phyloP scores from a whole-genome alignment of 2,797 vertebrate species.

The Lepilemur septentrionalis region DNA sequence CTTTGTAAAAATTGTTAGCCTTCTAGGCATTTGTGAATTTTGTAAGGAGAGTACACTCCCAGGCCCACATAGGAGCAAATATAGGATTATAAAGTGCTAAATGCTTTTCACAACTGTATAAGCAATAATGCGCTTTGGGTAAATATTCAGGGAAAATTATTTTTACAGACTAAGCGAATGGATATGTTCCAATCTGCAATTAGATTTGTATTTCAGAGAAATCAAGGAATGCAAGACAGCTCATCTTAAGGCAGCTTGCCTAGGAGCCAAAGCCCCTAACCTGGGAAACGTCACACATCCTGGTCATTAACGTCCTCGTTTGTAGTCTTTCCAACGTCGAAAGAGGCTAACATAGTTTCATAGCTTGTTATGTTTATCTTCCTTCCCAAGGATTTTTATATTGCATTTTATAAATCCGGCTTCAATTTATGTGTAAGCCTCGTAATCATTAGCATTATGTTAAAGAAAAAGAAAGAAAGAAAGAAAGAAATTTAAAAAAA shows the following conservation, averaged over 20 bases:
- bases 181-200: slow-evolving; percentile 85
- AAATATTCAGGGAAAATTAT: slow-evolving; percentile 87
- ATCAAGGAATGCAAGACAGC: slow-evolving; percentile 80
- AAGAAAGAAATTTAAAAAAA: too few relatives aligned
- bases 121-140: slow-evolving; percentile 86
- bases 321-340: slow-evolving; percentile 66
- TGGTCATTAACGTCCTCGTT: slow-evolving; percentile 52
- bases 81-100: slow-evolving; percentile 90
- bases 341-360: slow-evolving; percentile 53
- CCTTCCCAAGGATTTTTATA: slow-evolving; percentile 67
- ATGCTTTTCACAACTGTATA: slow-evolving; percentile 89
- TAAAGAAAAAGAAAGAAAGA: neutral
- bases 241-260: slow-evolving; percentile 67
- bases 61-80: slow-evolving; percentile 84
- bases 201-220: slow-evolving; percentile 85
- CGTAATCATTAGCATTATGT: slow-evolving; percentile 63
- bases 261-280: slow-evolving; percentile 70
- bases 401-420: slow-evolving; percentile 74
- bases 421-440: slow-evolving; percentile 68
- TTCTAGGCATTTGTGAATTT: slow-evolving; percentile 83
- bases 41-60: slow-evolving; percentile 84
- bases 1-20: slow-evolving; percentile 89
- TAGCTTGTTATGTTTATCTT: slow-evolving; percentile 74
- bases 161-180: slow-evolving; percentile 87
- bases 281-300: slow-evolving; percentile 63